phyloP scores from a whole-genome alignment of 2,797 vertebrate species.

The Botia kubotai region DNA sequence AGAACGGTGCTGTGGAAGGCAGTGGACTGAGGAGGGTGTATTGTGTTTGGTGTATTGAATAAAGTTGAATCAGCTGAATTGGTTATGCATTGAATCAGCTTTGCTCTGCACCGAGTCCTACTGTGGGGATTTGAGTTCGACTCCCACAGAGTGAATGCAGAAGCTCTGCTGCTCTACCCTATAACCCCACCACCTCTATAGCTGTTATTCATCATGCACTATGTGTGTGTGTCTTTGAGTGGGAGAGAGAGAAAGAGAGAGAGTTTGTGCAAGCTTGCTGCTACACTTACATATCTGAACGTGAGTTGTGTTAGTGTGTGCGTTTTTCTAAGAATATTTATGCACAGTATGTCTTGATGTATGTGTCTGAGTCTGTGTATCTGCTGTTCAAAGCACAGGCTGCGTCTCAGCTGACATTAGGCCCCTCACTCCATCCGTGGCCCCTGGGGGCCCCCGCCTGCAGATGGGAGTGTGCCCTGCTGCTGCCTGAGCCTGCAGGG shows the following conservation, averaged over 20 bases:
- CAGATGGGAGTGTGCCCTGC: conserved; percentile 61
- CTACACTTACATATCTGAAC: neutral
- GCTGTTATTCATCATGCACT: conserved; percentile 40
- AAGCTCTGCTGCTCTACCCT: conserved; percentile 37
- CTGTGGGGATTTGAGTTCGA: conserved; percentile 43
- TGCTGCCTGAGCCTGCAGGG: conserved; percentile 51
- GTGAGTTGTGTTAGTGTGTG: neutral
- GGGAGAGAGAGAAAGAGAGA: neutral
- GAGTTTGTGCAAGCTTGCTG: conserved; percentile 4
- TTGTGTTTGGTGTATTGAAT: conserved; percentile 31
- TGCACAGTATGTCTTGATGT: neutral
- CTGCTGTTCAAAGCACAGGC: conserved; percentile 29
- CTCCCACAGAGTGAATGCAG: conserved; percentile 45
- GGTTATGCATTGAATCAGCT: conserved; percentile 51
- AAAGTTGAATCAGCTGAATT: conserved; percentile 47
- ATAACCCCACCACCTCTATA: conserved; percentile 37
- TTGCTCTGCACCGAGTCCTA: conserved; percentile 44
- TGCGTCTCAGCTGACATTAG: conserved; percentile 51
- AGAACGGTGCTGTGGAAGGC: neutral
- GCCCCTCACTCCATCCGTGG: conserved; percentile 28
- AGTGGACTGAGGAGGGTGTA: conserved; percentile 28
- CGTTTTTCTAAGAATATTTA: neutral
- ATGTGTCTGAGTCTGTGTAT: conserved; percentile 23
- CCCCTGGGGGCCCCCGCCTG: conserved; percentile 47
- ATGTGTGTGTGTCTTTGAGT: conserved; percentile 16